Conservation (phyloP, 2,888 invertebrate genomes). For the Thymelicus lineola region DNA sequence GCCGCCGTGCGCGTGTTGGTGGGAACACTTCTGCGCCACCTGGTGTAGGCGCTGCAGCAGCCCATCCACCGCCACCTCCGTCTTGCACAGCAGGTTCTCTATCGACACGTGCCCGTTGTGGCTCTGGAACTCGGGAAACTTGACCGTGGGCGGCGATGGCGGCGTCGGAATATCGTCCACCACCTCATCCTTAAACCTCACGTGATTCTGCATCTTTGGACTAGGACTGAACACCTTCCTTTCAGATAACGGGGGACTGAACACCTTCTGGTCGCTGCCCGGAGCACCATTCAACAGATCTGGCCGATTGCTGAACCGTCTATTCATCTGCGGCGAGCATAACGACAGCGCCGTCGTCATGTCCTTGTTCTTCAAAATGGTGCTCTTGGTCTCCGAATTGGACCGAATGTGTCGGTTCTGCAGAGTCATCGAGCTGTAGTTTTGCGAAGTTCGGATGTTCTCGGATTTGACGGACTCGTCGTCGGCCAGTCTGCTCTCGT, state of each 20-base stretch:
- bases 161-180: constrained; percentile 77
- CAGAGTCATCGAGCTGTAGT: constrained; percentile 73
- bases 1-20: constrained; percentile 90
- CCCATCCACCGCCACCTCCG: constrained; percentile 89
- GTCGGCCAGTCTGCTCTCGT: constrained; percentile 69
- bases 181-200: constrained; percentile 77
- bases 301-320: constrained; percentile 77
- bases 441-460: constrained; percentile 61
- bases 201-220: constrained; percentile 75
- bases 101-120: constrained; percentile 85
- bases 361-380: constrained; percentile 77
- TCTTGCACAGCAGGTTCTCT: constrained; percentile 87
- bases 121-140: constrained; percentile 72
- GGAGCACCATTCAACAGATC: constrained; percentile 76
- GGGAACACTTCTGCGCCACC: constrained; percentile 89
- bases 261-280: constrained; percentile 63
- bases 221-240: constrained; percentile 70
- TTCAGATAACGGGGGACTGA: constrained; percentile 70
- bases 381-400: constrained; percentile 77
- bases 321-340: constrained; percentile 84
- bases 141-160: constrained; percentile 75
- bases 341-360: constrained; percentile 75
- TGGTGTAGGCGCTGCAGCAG: constrained; percentile 88
- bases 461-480: constrained; percentile 57
- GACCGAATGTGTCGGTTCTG: constrained; percentile 78